phyloP scores from a whole-genome alignment of 2,797 vertebrate species.

The Phataginus tetradactyla region DNA sequence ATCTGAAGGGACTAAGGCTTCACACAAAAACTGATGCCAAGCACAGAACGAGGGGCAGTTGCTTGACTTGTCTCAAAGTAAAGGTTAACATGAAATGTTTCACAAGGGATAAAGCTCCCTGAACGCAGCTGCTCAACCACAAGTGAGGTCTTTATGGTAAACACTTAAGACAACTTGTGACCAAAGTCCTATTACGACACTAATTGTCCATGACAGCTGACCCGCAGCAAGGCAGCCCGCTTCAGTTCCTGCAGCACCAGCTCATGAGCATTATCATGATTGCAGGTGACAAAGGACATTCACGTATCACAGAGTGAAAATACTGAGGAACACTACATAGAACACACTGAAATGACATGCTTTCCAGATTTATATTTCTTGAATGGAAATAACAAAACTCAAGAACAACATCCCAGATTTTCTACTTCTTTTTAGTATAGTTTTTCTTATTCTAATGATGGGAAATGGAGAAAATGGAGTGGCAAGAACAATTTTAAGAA shows the following conservation, averaged over 20 bases:
- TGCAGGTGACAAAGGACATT: slow-evolving; percentile 96
- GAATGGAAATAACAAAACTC: neutral
- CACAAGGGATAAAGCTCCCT: slow-evolving; percentile 49
- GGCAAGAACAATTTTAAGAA: neutral
- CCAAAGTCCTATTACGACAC: slow-evolving; percentile 96
- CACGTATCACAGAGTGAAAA: slow-evolving; percentile 92
- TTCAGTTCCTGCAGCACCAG: slow-evolving; percentile 94
- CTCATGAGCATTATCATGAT: slow-evolving; percentile 89
- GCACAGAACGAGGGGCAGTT: slow-evolving; percentile 62
- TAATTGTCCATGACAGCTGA: slow-evolving; percentile 99
- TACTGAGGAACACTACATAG: slow-evolving; percentile 88
- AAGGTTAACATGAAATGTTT: slow-evolving; percentile 85
- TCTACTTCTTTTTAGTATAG: neutral
- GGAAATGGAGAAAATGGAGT: neutral
- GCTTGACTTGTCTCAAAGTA: slow-evolving; percentile 81
- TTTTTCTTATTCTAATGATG: neutral
- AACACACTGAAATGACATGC: slow-evolving; percentile 36
- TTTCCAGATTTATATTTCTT: neutral
- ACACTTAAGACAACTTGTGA: slow-evolving; percentile 96
- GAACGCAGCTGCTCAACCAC: slow-evolving; percentile 89
- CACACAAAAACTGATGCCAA: slow-evolving; percentile 66
- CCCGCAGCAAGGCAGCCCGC: slow-evolving; percentile 94
- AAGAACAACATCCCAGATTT: neutral
- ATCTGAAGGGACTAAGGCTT: slow-evolving; percentile 71
- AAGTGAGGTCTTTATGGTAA: slow-evolving; percentile 92